Conservation (phyloP, 2,797 vertebrate genomes). For the Myoxocephalus aenaeus region DNA sequence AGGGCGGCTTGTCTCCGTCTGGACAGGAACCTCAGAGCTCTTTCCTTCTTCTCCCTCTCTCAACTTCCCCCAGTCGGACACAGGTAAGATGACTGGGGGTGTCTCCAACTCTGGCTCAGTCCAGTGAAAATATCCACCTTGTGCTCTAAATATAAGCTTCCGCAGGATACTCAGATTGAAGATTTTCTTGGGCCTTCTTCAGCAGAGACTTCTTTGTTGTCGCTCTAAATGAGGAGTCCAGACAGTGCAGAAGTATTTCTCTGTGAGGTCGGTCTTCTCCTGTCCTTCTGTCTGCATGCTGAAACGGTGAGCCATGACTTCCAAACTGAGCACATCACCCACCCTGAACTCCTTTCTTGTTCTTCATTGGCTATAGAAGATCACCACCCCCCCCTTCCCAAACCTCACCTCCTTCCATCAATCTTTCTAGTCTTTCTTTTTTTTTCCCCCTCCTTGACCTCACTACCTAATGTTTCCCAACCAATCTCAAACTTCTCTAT, state of each 20-base stretch:
- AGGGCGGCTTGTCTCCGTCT: conserved; percentile 50
- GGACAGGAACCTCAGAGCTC: conserved; percentile 31
- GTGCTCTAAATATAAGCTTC: conserved; percentile 24
- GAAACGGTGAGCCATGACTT: conserved; percentile 51
- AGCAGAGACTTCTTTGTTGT: conserved; percentile 26
- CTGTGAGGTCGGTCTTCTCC: conserved; percentile 31
- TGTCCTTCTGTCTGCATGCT: conserved; percentile 41
- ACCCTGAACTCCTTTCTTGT: conserved; percentile 73
- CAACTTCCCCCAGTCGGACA: conserved; percentile 9
- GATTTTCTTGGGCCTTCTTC: conserved; percentile 24
- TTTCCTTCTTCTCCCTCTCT: conserved; percentile 16
- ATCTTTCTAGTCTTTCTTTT: conserved; percentile 47
- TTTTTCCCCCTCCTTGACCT: conserved; percentile 41
- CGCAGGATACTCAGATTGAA: conserved; percentile 18
- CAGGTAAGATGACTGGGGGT: conserved; percentile 50
- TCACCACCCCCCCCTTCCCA: conserved; percentile 75
- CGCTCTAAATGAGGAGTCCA: conserved; percentile 12
- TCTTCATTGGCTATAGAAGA: conserved; percentile 79
- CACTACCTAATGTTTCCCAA: conserved; percentile 23
- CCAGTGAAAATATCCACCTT: conserved; percentile 31
- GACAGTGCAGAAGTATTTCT: conserved; percentile 3
- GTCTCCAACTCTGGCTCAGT: conserved; percentile 30
- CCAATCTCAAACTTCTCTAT: conserved; percentile 19
- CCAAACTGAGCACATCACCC: conserved; percentile 67
- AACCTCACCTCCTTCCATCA: conserved; percentile 75